These are phyloP conservation scores for Carduelis carduelis DNA, from an alignment of 2,797 vertebrate genomes.

Conservation along the genomic window DNA sequence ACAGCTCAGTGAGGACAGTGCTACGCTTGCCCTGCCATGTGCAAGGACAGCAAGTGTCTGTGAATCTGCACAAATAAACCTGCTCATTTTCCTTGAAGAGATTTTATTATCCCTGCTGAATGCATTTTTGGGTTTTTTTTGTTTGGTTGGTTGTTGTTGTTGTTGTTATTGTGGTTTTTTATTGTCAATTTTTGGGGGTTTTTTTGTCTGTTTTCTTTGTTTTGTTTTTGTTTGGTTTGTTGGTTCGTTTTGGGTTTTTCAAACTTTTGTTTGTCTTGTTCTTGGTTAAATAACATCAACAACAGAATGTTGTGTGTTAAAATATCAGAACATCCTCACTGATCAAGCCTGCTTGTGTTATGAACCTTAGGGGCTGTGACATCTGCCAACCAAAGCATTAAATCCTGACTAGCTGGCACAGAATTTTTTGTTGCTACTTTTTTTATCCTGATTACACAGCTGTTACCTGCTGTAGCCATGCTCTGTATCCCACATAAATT, in stretches of 20 bases:
- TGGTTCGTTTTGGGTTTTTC: neutral
- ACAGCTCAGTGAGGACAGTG: neutral
- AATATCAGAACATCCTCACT: neutral
- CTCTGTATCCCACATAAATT: neutral
- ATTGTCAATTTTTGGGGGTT: too few relatives aligned
- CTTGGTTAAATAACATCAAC: neutral
- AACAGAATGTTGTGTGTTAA: neutral
- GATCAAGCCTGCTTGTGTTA: neutral
- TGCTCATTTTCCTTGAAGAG: neutral
- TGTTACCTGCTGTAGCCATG: neutral
- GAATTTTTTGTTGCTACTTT: neutral
- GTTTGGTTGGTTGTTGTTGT: neutral
- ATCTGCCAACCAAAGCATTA: neutral
- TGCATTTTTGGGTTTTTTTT: too few relatives aligned
- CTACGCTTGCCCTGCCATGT: accelerated
- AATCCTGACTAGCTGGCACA: neutral
- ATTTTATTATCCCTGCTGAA: neutral
- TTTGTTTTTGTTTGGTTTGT: neutral
- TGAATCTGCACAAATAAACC: neutral
- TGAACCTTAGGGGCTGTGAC: neutral
- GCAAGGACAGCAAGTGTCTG: neutral
- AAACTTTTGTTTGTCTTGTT: neutral
- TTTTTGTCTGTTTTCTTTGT: too few relatives aligned
- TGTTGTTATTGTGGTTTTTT: too few relatives aligned
- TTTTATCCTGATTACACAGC: neutral